Conservation (phyloP, 2,113 vertebrate genomes). For the Diphyllodes magnificus region DNA sequence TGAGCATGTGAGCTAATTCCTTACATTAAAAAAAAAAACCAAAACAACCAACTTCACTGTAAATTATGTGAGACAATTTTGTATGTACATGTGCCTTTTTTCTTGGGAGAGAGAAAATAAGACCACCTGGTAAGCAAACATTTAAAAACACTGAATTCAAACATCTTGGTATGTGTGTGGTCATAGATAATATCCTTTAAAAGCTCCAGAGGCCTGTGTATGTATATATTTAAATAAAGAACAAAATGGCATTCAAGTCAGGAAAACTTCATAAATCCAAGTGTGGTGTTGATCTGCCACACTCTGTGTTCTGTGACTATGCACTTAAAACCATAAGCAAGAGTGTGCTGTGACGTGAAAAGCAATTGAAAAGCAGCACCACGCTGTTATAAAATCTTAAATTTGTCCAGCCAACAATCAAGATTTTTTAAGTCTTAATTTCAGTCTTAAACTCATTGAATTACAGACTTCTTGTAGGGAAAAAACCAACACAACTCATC, state of each 20-base stretch:
- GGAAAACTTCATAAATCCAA: neutral
- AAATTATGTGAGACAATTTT: neutral
- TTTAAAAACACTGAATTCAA: neutral
- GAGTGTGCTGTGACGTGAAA: neutral
- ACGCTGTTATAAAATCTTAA: neutral
- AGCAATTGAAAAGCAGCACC: neutral
- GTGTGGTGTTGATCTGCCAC: neutral
- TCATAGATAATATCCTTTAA: neutral
- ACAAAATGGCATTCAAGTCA: neutral
- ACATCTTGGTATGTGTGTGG: neutral
- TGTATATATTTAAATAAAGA: neutral
- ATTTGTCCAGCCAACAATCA: neutral
- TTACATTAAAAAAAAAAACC: neutral
- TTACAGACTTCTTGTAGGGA: neutral
- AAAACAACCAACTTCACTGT: neutral
- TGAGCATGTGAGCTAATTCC: neutral
- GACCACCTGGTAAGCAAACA: neutral
- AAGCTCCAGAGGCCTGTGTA: neutral
- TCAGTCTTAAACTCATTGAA: neutral
- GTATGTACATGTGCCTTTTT: neutral
- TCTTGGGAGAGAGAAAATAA: neutral
- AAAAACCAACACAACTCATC: neutral
- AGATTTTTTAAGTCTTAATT: neutral
- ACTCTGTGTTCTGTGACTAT: neutral
- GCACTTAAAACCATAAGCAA: neutral